phyloP scores from a whole-genome alignment of 2,797 vertebrate genomes.

The Nyctalus aviator region DNA sequence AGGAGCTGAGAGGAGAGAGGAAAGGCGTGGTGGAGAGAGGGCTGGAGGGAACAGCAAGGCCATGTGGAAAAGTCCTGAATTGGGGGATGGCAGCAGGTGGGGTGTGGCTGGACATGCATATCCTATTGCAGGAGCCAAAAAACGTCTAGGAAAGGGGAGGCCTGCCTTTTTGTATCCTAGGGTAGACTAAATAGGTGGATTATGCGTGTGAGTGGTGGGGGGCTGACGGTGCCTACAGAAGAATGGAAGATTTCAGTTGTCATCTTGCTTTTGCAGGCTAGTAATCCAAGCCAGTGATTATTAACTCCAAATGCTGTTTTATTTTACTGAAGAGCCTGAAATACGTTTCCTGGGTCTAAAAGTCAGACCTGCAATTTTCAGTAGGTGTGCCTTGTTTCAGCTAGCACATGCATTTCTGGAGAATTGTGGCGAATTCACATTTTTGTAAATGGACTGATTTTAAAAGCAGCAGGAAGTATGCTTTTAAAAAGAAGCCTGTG shows the following conservation, averaged over 20 bases:
- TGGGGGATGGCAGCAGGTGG: background rate
- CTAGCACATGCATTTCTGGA: slow-evolving; percentile 29
- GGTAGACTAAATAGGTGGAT: background rate
- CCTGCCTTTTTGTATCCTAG: background rate
- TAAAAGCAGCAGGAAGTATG: slow-evolving; percentile 46
- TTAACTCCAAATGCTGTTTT: slow-evolving; percentile 44
- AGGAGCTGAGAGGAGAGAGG: background rate
- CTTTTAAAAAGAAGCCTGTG: slow-evolving; percentile 60
- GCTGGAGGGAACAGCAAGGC: background rate
- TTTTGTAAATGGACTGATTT: slow-evolving; percentile 75
- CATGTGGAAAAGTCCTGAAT: fast-evolving
- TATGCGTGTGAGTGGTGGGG: background rate
- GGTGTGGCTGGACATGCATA: fast-evolving
- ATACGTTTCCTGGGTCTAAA: background rate
- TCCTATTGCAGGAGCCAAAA: background rate
- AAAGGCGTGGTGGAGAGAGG: background rate
- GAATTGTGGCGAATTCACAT: slow-evolving; percentile 59
- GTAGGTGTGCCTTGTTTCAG: slow-evolving; percentile 40
- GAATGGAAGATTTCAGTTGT: background rate
- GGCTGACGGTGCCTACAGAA: background rate
- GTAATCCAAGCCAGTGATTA: slow-evolving; percentile 42
- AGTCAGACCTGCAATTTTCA: slow-evolving; percentile 1
- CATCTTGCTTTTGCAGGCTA: slow-evolving; percentile 19
- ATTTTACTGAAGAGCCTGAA: slow-evolving; percentile 33
- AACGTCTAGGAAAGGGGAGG: background rate